phyloP scores from a whole-genome alignment of 2,888 invertebrate genomes.

The Spicauda simplicius region DNA sequence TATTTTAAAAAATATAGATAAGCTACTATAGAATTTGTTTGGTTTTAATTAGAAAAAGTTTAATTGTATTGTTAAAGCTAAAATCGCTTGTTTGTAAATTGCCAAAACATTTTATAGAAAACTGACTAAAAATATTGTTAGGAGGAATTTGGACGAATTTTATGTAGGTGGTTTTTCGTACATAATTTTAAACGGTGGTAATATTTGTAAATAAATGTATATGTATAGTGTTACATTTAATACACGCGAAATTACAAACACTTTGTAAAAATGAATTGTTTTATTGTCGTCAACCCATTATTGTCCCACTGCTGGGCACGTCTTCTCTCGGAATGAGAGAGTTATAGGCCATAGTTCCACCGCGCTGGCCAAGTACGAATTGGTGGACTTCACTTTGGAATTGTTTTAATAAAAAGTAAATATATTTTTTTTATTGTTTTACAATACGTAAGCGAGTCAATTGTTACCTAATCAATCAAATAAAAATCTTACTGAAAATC shows the following conservation, averaged over 20 bases:
- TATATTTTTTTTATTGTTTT: too few species aligned
- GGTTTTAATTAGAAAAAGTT: neutral
- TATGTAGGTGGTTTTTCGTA: constrained; percentile 48
- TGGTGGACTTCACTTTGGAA: too few species aligned
- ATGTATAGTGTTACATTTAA: constrained; percentile 70
- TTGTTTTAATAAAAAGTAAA: too few species aligned
- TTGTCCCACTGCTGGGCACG: too few species aligned
- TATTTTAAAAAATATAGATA: neutral
- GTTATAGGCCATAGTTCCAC: too few species aligned
- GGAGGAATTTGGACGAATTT: constrained; percentile 55
- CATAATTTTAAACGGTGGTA: constrained; percentile 23
- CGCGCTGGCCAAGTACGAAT: too few species aligned
- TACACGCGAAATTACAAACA: constrained; percentile 54
- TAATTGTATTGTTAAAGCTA: neutral
- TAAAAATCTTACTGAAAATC: too few species aligned
- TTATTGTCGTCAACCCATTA: too few species aligned
- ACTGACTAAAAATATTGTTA: constrained; percentile 44
- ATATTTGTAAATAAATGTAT: constrained; percentile 49
- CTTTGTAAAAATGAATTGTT: neutral
- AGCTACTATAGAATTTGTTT: neutral
- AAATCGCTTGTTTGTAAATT: constrained; percentile 36
- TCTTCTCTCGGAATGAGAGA: too few species aligned
- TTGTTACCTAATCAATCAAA: too few species aligned
- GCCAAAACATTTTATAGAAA: constrained; percentile 56
- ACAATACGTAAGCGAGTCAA: too few species aligned